Conservation (phyloP, 2,888 invertebrate genomes). For the Pasiphila rectangulata region DNA sequence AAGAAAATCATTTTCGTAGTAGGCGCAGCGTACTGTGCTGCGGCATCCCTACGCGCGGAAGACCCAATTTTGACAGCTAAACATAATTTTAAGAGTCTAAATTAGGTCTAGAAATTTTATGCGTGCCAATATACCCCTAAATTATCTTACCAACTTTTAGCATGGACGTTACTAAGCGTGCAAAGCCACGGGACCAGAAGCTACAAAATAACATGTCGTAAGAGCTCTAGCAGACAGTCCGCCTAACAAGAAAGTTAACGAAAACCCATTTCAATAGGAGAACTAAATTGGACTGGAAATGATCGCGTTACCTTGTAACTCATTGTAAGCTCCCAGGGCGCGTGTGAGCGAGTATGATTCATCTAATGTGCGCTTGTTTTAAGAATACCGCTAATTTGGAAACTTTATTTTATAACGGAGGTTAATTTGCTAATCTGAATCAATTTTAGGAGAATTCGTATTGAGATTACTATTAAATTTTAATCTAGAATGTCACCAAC, state of each 20-base stretch:
- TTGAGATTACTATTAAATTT: no score
- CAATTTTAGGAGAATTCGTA: no score
- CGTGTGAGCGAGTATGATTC: slow-evolving; percentile 64
- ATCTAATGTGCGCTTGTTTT: slow-evolving; percentile 64
- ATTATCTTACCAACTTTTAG: no score
- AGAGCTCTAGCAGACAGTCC: slow-evolving; percentile 4
- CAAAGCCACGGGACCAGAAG: neutral
- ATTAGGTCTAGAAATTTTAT: no score
- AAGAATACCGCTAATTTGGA: slow-evolving; percentile 58
- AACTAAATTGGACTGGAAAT: slow-evolving; percentile 73
- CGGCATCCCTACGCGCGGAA: no score
- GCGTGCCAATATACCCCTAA: no score
- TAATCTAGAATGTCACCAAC: no score
- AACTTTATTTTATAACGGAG: slow-evolving; percentile 42
- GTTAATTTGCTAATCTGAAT: slow-evolving; percentile 4
- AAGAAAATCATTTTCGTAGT: no score
- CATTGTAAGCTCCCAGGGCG: slow-evolving; percentile 69
- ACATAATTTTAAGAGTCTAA: no score
- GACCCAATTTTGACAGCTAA: no score
- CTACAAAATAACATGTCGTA: neutral
- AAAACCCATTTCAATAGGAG: slow-evolving; percentile 78
- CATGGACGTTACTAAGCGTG: no score
- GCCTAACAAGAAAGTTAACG: slow-evolving; percentile 59
- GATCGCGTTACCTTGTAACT: slow-evolving; percentile 70
- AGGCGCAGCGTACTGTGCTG: no score